phyloP scores from a whole-genome alignment of 2,797 vertebrate genomes.

The Chiroxiphia lanceolata region DNA sequence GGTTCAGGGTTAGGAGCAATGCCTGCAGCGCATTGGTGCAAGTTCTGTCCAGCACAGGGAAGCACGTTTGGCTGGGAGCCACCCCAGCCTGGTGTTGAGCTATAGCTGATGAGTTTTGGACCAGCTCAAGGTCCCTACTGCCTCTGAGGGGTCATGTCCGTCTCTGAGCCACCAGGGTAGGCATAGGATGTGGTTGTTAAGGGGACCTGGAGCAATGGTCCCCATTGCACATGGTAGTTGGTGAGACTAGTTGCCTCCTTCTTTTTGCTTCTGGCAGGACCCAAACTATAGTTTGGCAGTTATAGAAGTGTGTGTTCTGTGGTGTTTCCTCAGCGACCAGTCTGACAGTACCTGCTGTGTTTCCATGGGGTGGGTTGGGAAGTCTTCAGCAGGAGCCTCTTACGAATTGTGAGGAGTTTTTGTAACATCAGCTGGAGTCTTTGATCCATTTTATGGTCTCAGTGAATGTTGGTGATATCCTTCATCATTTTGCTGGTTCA shows the following conservation, averaged over 20 bases:
- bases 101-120: not conserved
- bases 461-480: not conserved
- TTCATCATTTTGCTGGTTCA: not conserved
- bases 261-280: not conserved
- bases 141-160: not conserved
- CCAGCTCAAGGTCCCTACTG: not conserved
- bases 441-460: not conserved
- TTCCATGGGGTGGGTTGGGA: not conserved
- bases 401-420: not conserved
- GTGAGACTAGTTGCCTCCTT: not conserved
- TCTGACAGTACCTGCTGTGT: not conserved
- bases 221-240: not conserved
- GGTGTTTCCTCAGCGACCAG: not conserved
- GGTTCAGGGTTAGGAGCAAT: not conserved
- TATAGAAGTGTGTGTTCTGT: not conserved
- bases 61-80: not conserved
- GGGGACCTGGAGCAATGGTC: not conserved
- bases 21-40: not conserved
- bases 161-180: not conserved
- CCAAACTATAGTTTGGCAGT: not conserved
- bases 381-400: not conserved
- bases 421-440: not conserved
- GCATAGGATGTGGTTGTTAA: not conserved
- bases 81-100: not conserved
- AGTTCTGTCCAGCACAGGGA: not conserved